Base-by-base conservation (phyloP, 2,888 invertebrate species). In the Aelia acuminata region DNA sequence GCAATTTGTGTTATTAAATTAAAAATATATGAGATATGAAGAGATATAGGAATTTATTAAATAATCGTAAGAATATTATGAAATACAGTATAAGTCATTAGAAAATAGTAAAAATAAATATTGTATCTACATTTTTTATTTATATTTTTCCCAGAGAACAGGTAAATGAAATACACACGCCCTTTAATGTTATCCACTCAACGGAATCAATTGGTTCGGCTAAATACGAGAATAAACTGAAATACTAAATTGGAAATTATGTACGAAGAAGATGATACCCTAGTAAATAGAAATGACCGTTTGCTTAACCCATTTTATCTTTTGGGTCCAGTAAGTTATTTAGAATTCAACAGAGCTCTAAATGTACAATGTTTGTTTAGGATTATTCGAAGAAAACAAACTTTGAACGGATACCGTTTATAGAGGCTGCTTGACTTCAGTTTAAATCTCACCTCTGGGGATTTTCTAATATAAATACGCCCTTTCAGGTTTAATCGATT, bases 331-430 rank as follows among this genome's bases (percentile, higher is more conserved):
- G 57, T 26, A 11, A 26, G 11, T 57, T 26, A 57, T 57, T 26
- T 26, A 57, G 26, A 57, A 26, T 26, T 57, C 13, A 26, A 13
- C 26, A 26, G 31, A 35, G 3, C 5, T 31, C 15, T 63, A 63
- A 63, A 63, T 35, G 31, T 63, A 63, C 31, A 63, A 63, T 63
- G 63, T 63, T 63, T 63, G 63, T 63, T 15, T 35, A 63, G 63
- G 63, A 63, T 31, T 35, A 63, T 63, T 63, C 8, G 31, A 18
- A 63, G 63, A 35, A 63, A 63, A 63, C 31, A 63, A 31, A 63
- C 63, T 63, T 31, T 18, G 31, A 63, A 63, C 63, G 18, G 31
- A 63, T 63, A 18, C 15, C 5, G 63, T 35, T 63, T 63, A 63
- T 1, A 63, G 31, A 63, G 31, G 31, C 13, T 57, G n/a, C 57